phyloP scores from a whole-genome alignment of 2,113 vertebrate genomes.

The Neodontobutis hainanensis region DNA sequence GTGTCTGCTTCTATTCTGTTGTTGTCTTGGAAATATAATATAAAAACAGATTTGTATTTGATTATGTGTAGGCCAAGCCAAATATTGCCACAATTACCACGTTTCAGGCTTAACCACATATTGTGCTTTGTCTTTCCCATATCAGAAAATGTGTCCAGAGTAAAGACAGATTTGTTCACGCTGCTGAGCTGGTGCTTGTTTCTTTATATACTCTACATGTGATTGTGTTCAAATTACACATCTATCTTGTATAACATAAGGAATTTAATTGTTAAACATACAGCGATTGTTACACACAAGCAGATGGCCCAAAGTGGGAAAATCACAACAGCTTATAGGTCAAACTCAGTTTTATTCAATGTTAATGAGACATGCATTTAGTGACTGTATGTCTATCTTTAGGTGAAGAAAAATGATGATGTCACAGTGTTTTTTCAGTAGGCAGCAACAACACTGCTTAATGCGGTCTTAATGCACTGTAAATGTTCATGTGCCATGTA shows the following conservation, averaged over 20 bases:
- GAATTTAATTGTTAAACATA: not conserved
- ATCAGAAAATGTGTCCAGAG: slow-evolving; percentile 26
- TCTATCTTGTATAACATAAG: not conserved
- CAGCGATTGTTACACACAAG: not conserved
- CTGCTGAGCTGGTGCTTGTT: not conserved
- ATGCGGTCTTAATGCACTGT: not conserved
- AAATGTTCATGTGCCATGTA: not conserved
- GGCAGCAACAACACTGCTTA: not conserved
- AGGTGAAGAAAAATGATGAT: not conserved
- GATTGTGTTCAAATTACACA: not conserved
- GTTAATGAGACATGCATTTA: not conserved
- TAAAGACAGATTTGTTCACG: slow-evolving; percentile 27
- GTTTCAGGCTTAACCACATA: slow-evolving; percentile 22
- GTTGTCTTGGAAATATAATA: not conserved
- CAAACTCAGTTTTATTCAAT: not conserved
- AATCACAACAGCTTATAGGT: slow-evolving; percentile 5
- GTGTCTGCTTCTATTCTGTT: not conserved
- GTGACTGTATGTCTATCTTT: not conserved
- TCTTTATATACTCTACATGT: not conserved
- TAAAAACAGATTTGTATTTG: slow-evolving; percentile 18
- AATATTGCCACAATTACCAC: slow-evolving; percentile 24
- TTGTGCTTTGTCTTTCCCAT: slow-evolving; percentile 10
- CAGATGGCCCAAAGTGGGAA: not conserved
- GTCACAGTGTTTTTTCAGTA: not conserved
- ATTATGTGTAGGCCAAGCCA: slow-evolving; percentile 8